These are phyloP conservation scores for Cervus canadensis DNA, from an alignment of 2,113 vertebrate genomes.

Conservation along the genomic window DNA sequence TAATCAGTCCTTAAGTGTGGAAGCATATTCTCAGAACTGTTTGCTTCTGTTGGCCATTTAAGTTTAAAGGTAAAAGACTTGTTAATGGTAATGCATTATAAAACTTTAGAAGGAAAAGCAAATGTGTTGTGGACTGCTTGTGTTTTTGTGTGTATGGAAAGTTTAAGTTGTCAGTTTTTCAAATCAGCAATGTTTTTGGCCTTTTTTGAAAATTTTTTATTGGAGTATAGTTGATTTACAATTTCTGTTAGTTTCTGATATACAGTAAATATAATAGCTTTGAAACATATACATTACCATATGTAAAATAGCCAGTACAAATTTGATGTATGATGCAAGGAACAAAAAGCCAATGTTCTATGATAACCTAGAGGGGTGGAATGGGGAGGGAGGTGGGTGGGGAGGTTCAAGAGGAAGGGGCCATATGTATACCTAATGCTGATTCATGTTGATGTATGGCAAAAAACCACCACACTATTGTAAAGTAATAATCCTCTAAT, in stretches of 20 bases:
- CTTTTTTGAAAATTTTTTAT: neutral
- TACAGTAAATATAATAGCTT: neutral
- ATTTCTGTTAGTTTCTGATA: neutral
- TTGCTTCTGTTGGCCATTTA: neutral
- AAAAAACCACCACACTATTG: neutral
- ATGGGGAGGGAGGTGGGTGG: rapidly evolving
- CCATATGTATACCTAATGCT: neutral
- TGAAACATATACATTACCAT: neutral
- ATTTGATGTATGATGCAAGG: neutral
- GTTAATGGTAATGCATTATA: neutral
- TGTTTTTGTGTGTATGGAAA: neutral
- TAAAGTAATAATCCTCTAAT: neutral
- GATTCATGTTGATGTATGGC: neutral
- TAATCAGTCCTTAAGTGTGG: neutral
- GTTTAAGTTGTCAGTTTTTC: neutral
- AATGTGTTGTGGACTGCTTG: neutral
- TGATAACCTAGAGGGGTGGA: neutral
- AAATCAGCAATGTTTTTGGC: neutral
- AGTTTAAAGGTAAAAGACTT: neutral
- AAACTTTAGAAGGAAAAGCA: neutral
- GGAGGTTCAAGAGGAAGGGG: neutral
- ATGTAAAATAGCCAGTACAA: neutral
- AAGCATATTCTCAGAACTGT: neutral
- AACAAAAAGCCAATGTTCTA: neutral
- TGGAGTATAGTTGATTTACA: neutral